Base-by-base conservation (phyloP, 2,113 vertebrate genomes). In the Saccopteryx bilineata region DNA sequence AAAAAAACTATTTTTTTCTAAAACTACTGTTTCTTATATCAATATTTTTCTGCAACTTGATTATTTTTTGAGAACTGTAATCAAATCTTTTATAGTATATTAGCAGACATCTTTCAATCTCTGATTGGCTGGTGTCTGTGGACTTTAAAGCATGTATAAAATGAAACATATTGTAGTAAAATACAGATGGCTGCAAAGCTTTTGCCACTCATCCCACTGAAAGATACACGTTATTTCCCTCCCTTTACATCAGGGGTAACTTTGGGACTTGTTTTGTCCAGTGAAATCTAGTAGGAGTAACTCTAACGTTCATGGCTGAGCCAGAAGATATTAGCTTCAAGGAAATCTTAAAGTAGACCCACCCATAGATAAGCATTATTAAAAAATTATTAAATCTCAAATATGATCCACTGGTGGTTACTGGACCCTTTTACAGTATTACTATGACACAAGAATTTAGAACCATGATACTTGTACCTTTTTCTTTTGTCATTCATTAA, bases 1-100 rank as follows among this genome's bases (percentile, higher is more conserved):
- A 15, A 52, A 63, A 65, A 84, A 95, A 91, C 46, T n/a, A 87
- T 65, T 93, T 90, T 74, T 90, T 95, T 86, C 54, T 69, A 39
- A 96, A 90, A 92, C 52, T 21, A 75, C 24, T 78, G 7, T 33
- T 95, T 92, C 31, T 87, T 81, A 23, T 9, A 6, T 90, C 79
- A 81, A 1, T 76, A 39, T 72, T 87, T 92, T 72, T 87, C 61
- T 68, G 46, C 56, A 96, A 87, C 26, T 54, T 95, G 58, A 56
- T 79, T 54, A 83, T 56, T 33, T 90, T 96, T 93, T 86, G n/a
- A 96, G 78, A 82, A 71, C 8, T 9, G 10, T 15, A 94, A 88
- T 88, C 58, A 86, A 93, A 78, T 48, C 39, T 81, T 90, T 58
- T 23, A 58, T 48, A 39, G n/a, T 68, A 0, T 52, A 39, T 28